phyloP scores from a whole-genome alignment of 2,797 vertebrate species.

The Chaenodraco wilsoni region DNA sequence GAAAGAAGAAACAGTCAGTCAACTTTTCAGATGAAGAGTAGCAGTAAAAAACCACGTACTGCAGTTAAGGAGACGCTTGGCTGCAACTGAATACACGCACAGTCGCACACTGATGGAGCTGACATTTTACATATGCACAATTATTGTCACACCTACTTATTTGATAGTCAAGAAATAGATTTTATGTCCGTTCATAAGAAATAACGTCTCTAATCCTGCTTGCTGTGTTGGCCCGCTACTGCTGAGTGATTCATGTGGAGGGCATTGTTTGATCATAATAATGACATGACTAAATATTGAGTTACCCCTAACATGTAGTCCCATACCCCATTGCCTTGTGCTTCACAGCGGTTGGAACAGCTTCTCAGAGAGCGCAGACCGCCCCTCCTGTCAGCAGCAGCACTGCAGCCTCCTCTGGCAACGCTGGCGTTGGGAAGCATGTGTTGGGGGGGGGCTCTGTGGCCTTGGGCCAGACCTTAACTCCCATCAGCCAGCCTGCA shows the following conservation, averaged over 20 bases:
- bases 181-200: background rate
- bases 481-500: constrained; percentile 83
- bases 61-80: background rate
- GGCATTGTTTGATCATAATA: constrained; percentile 43
- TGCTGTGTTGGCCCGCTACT: constrained; percentile 46
- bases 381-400: constrained; percentile 78
- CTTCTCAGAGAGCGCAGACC: constrained; percentile 90
- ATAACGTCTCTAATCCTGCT: constrained; percentile 11
- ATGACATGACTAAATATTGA: constrained; percentile 53
- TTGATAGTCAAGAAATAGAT: background rate
- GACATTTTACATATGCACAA: background rate
- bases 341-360: constrained; percentile 88
- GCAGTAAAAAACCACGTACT: background rate
- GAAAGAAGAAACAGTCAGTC: background rate
- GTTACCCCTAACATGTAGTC: constrained; percentile 78
- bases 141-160: background rate
- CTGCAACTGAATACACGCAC: constrained; percentile 2
- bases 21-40: background rate
- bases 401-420: constrained; percentile 77
- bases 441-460: constrained; percentile 79
- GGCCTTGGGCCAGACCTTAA: constrained; percentile 86
- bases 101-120: background rate
- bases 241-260: constrained; percentile 31
- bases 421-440: constrained; percentile 85
- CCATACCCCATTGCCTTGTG: constrained; percentile 84